Evolutionary conservation across 2,113 vertebrate genomes (phyloP).

Genomic region (Oncorhynchus kisutch): DNA sequence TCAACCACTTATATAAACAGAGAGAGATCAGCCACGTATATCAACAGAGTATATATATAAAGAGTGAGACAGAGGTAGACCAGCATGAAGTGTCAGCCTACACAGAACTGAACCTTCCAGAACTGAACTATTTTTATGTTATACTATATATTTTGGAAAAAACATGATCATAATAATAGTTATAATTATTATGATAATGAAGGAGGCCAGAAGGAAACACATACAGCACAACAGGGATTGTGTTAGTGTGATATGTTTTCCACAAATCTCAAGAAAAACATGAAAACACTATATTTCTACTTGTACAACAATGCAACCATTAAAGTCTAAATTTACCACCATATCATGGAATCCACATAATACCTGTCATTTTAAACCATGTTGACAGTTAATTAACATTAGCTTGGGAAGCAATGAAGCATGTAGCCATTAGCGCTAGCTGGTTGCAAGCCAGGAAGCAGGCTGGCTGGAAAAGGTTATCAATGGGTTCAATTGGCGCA

Average conservation of each 20-base stretch:
- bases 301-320: not conserved
- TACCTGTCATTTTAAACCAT: constrained; percentile 44
- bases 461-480: constrained; percentile 49
- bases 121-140: no score
- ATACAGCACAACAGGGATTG: no score
- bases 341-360: constrained; percentile 24
- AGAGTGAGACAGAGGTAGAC: no score
- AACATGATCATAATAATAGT: no score
- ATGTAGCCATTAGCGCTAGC: constrained; percentile 51
- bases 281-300: constrained; percentile 1
- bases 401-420: constrained; percentile 56
- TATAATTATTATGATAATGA: constrained; percentile 6
- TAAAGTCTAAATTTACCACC: not conserved
- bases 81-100: no score
- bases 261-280: not conserved
- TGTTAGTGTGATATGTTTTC: not conserved
- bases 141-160: no score
- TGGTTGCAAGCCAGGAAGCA: constrained; percentile 6
- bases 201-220: no score
- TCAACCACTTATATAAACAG: no score
- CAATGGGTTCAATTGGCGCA: no score
- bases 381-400: constrained; percentile 43
- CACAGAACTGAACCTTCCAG: no score
- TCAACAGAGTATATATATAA: no score
- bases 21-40: no score